Conservation (phyloP, 2,113 vertebrate species). For the Melanerpes aurifrons region DNA sequence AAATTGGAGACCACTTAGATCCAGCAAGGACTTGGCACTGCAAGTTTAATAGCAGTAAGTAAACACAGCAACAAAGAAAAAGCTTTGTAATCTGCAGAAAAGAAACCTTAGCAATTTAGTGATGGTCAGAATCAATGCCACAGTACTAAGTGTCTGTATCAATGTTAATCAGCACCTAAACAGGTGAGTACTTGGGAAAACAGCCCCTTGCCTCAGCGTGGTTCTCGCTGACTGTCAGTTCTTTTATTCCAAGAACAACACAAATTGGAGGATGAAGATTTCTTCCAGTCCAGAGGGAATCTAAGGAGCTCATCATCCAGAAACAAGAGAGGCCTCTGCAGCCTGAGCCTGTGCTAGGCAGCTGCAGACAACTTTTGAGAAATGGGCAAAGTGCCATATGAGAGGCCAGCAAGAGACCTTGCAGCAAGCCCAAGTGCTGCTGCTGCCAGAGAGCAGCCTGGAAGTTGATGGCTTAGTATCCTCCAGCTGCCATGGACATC, state of each 20-base stretch:
- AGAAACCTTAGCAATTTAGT: background rate
- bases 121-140: background rate
- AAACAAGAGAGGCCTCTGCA: background rate
- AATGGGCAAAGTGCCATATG: fast-evolving
- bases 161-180: background rate
- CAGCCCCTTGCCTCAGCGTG: background rate
- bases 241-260: background rate
- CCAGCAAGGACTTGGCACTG: background rate
- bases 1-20: background rate
- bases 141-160: background rate
- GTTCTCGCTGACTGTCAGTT: background rate
- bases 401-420: background rate
- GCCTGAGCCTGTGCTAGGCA: background rate
- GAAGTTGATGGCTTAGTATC: background rate
- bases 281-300: background rate
- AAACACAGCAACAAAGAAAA: background rate
- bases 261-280: background rate
- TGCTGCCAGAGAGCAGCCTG: background rate
- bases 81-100: fast-evolving
- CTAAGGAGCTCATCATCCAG: background rate
- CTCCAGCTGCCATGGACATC: conserved; percentile 15
- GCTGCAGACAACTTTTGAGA: background rate
- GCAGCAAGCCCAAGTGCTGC: background rate
- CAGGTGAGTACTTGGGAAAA: background rate
- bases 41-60: background rate